Base-by-base conservation (phyloP, 53 echinoderm and acorn worm genomes). In the Holothuria leucospilota region DNA sequence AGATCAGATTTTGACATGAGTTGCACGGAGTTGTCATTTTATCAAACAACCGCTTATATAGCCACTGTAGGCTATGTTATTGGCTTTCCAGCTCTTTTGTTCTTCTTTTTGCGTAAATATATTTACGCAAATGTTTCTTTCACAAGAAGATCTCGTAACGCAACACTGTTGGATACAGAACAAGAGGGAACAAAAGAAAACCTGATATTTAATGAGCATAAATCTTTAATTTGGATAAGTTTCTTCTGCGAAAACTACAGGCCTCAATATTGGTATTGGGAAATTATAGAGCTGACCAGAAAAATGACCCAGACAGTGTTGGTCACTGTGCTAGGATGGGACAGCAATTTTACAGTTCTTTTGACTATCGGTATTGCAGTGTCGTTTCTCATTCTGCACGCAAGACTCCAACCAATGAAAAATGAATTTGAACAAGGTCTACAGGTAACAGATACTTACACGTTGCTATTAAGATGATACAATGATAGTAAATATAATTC, bases 1-100 rank as follows among this genome's bases (percentile, higher is more conserved):
- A 38, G 88, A 59, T 85, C 79, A n/a, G 88, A 91, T 56, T 91
- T 79, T 85, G 77, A 84, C 24, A 80, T 88, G 21, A 60, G 63
- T 39, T 91, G 92, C 68, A 29, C 63, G 20, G 63, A 26, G 8
- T n/a, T n/a, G n/a, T n/a, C n/a, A n/a, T 20, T 23, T 27, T 30
- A 18, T 15, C 88, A 91, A 25, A 60, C 20, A 15, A 88, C 92
- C 39, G 88, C 92, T 25, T 52, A 88, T 68, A 63, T 39, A 20
- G 52, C 85, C 16, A 29, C 87, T 14, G n/a, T n/a, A n/a, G 6
- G 39, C 34, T 91, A 91, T 75, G 85, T 91, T 9, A 52, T 91
- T 8, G 92, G 85, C 18, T 88, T 85, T 42, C 92, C 92, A 2
- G 29, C 85, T 10, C 46, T 39, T 20, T 29, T 91, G 62, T 84